These are phyloP conservation scores for Diplazon laetatorius DNA, from an alignment of 2,888 invertebrate species.

Conservation along the genomic window DNA sequence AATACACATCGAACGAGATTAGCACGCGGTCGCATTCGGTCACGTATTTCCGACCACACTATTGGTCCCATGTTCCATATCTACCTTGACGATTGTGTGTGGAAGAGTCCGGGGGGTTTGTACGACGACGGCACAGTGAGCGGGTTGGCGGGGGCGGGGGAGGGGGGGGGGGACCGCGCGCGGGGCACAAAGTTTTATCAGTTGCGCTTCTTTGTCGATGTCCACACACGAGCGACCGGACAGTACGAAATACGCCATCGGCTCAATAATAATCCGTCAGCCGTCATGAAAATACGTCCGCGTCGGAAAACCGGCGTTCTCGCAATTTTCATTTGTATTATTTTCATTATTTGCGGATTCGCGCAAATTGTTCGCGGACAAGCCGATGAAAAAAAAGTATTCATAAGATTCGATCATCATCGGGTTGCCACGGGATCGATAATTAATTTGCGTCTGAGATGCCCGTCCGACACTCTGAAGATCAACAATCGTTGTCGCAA, in stretches of 20 bases:
- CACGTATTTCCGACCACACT: not conserved
- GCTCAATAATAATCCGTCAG: not conserved
- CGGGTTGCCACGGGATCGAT: constrained; percentile 71
- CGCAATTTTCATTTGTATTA: constrained; percentile 46
- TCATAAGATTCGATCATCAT: constrained; percentile 68
- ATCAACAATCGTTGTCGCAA: constrained; percentile 76
- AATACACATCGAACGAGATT: constrained; percentile 31
- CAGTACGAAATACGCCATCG: constrained; percentile 53
- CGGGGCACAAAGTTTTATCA: constrained; percentile 54
- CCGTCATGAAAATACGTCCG: constrained; percentile 50
- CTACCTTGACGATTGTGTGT: constrained; percentile 58
- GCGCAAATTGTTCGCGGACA: constrained; percentile 7
- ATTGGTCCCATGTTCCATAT: too few species aligned
- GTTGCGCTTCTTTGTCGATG: constrained; percentile 28
- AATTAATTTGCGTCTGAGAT: constrained; percentile 75
- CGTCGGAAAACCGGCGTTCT: not conserved
- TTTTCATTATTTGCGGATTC: too few species aligned
- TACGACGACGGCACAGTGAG: too few species aligned
- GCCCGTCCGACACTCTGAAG: constrained; percentile 72
- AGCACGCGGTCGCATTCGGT: not conserved
- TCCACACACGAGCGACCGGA: constrained; percentile 47
- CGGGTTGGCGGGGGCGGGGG: too few species aligned
- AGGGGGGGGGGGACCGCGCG: constrained; percentile 55
- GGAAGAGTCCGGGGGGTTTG: too few species aligned
- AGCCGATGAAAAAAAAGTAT: constrained; percentile 61